Base-by-base conservation (phyloP, 2,113 vertebrate species). In the Bubo bubo region DNA sequence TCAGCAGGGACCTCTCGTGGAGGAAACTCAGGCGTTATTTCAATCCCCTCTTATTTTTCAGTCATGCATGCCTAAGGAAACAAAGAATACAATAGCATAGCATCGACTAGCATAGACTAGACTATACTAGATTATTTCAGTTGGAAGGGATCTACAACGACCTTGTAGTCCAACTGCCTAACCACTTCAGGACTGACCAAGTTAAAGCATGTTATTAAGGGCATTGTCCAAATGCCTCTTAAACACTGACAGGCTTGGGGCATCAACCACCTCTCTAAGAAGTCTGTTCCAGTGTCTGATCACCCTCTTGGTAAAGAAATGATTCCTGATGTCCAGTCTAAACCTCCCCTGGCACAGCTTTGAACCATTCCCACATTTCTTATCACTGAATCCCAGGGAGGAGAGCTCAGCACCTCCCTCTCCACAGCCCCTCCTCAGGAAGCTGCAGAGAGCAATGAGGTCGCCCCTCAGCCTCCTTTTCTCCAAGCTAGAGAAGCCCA, bases 1-100 rank as follows among this genome's bases (percentile, higher is more conserved):
- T 6, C 53, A 0, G 24, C 80, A 55, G 60, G 73, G 96, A 62
- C 95, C 90, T 92, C 97, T 95, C 37, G 72, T 26, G 96, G 91
- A 81, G 64, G 49, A 59, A 77, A 11, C 30, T 27, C 43, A 1
- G 55, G 24, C 0, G 0, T 56, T 30, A 14, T 9, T 32, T 39
- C 39, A 41, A 41, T 7, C 5, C 3, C 32, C 13, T 21, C 37
- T 37, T 32, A 39, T 14, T 60, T 76, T 72, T 45, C 1, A 0
- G 16, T 52, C n/a, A 9, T 14, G 35, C 32, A 75, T 47, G 60
- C 6, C 17, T 10, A 4, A 49, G 52, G 43, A 59, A 71, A n/a
- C 19, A 1, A 8, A 37, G 14, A 13, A 4, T 47, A 47, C 45
- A 47, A 47, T 7, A n/a, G 60, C 17, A 23, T 1, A 49, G 52